Evolutionary conservation across 2,797 vertebrate species (phyloP), one percentile per base, ranked within the genome.

Genomic region (Acanthornis magna): DNA sequence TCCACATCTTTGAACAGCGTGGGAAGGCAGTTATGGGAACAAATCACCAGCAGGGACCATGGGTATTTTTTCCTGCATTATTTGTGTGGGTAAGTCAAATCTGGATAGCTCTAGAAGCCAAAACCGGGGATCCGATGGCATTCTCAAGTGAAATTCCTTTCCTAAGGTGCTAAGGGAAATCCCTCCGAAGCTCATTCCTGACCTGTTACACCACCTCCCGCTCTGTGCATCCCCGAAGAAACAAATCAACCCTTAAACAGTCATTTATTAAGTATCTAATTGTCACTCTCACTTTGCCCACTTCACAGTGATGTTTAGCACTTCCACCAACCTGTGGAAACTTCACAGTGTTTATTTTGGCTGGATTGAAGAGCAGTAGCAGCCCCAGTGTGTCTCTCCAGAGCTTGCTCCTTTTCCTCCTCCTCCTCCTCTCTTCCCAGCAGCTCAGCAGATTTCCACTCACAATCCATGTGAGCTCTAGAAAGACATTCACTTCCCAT

Each of bases 271-370:
- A 89, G 88, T 55, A 50, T n/a, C 81, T 85, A 79, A 73, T 86
- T 91, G 74, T 84, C 76, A 58, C 65, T 73, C 67, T 83, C 89
- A 60, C 80, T 92, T 81, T 72, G 61, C 93, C 68, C 70, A 72
- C 85, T 85, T 86, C 65, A 60, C 78, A 80, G 83, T 2, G 5
- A 25, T 22, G 25, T 60, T 96, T 95, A 88, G 29, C 92, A 20
- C 89, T 75, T 80, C 40, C 47, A 15, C n/a, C 83, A 67, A 36
- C 58, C 71, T 47, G 61, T 55, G 78, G 89, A 65, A 61, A 23
- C 62, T 77, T 91, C 82, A 53, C 74, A 77, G 86, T 21, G 42
- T 70, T 95, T 90, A 48, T 71, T 86, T 85, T 89, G 63, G 61
- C 91, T 89, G 84, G 38, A 16, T 67, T 71, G 65, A 75, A 55